Evolutionary conservation across 1,140 invertebrate species (phyloP).

Genomic region (Chymomyza costata): DNA sequence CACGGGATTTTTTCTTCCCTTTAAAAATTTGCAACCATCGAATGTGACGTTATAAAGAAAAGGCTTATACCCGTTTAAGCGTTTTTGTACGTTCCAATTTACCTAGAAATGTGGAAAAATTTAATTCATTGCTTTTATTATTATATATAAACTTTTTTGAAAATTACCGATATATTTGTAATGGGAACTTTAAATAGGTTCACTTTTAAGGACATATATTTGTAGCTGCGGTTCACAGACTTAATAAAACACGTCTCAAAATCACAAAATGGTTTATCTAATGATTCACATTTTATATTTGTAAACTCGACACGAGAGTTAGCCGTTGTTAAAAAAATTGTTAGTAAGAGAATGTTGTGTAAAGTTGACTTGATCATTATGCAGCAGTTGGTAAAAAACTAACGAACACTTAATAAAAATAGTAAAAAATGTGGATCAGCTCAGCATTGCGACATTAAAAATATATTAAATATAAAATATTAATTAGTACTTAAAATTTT

Average conservation of each 20-base stretch:
- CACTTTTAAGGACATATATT: conserved; percentile 1
- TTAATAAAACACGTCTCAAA: conserved; percentile 5
- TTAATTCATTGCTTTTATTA: no score
- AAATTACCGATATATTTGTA: conserved; percentile 1
- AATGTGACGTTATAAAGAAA: conserved; percentile 6
- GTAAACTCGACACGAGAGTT: background rate
- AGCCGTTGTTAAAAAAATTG: no score
- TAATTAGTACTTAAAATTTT: no score
- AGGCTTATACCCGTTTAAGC: conserved; percentile 5
- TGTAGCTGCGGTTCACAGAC: conserved; percentile 6
- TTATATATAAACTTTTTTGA: background rate
- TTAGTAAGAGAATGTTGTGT: no score
- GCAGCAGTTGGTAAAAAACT: no score
- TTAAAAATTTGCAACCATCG: conserved; percentile 6
- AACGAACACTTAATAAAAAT: no score
- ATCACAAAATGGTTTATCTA: background rate
- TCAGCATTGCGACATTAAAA: no score
- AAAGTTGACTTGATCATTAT: no score
- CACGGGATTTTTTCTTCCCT: background rate
- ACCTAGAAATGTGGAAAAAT: background rate
- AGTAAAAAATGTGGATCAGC: no score
- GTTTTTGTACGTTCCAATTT: background rate
- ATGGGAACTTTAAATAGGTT: background rate
- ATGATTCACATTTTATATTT: background rate
- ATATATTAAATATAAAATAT: no score